Percentiles rank a stretch among this genome's conserved stretches.
Conservation (phyloP, 1,140 invertebrate species). For the Aphelenchoides fujianensis region DNA sequence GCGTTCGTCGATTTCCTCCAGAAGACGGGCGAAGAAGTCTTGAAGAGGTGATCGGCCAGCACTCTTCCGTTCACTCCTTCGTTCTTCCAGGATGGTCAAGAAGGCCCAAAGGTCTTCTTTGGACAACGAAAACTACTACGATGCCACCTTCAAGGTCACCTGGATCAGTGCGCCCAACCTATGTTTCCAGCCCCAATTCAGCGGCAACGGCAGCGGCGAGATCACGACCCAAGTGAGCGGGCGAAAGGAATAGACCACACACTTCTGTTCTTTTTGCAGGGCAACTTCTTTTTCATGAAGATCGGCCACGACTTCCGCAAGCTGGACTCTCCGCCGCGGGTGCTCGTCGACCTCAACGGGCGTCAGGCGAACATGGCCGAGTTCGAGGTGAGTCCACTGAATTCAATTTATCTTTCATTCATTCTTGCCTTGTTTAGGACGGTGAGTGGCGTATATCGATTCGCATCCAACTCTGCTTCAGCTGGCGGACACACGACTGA, state of each 20-base stretch:
- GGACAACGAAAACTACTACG: conserved; percentile 1
- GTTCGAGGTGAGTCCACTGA: neutral
- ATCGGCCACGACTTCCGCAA: conserved; percentile 5
- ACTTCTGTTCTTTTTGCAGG: neutral
- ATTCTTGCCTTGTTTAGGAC: too few species aligned
- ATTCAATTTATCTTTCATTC: neutral
- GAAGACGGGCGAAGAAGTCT: conserved; percentile 4
- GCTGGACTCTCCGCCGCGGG: neutral
- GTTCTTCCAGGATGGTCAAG: conserved; percentile 7
- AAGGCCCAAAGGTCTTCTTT: neutral
- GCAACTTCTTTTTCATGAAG: neutral
- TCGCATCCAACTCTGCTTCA: neutral
- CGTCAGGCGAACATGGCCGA: neutral
- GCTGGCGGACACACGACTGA: conserved; percentile 4
- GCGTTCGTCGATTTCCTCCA: neutral
- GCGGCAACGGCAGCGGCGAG: neutral
- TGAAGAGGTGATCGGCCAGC: neutral
- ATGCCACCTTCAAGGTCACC: conserved; percentile 7
- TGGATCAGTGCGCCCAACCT: neutral
- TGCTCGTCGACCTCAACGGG: neutral
- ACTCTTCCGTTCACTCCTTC: neutral
- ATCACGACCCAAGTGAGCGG: neutral
- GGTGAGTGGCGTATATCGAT: too few species aligned
- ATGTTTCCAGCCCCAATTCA: conserved; percentile 11
- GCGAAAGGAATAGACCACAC: neutral